Evolutionary conservation across 2,797 vertebrate genomes (phyloP).

Genomic region (Pitangus sulphuratus): DNA sequence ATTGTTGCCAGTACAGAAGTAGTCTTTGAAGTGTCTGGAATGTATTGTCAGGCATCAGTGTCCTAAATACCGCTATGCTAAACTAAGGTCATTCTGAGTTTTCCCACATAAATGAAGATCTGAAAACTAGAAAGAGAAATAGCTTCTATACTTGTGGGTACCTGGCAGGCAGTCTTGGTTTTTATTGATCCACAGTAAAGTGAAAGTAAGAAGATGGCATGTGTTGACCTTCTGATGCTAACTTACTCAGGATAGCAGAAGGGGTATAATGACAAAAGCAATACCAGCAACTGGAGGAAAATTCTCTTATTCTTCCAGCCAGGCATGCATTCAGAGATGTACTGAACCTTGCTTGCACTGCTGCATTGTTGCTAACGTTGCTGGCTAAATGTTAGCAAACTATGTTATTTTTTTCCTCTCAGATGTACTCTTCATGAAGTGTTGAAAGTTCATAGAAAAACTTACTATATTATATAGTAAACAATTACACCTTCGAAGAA

Average conservation of each 20-base stretch:
- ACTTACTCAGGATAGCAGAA: neutral
- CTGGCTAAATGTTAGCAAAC: neutral
- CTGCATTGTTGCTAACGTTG: neutral
- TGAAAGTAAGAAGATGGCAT: neutral
- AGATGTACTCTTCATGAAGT: neutral
- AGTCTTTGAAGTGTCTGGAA: neutral
- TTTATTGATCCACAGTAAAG: neutral
- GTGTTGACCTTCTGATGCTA: neutral
- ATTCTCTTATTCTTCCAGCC: neutral
- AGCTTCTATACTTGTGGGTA: rapidly evolving
- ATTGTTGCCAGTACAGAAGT: neutral
- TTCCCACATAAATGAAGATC: neutral
- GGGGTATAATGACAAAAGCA: neutral
- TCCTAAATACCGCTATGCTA: neutral
- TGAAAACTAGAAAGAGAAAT: neutral
- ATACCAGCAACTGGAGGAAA: neutral
- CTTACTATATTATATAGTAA: neutral
- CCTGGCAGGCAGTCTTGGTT: neutral
- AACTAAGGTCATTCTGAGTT: neutral
- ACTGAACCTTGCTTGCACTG: neutral
- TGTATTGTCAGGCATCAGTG: neutral
- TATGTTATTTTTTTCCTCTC: neutral
- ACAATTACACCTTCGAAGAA: neutral
- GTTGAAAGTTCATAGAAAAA: neutral
- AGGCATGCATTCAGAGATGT: neutral